These are phyloP conservation scores for Cirrhinus mrigala DNA, from an alignment of 2,797 vertebrate genomes.

Conservation along the genomic window DNA sequence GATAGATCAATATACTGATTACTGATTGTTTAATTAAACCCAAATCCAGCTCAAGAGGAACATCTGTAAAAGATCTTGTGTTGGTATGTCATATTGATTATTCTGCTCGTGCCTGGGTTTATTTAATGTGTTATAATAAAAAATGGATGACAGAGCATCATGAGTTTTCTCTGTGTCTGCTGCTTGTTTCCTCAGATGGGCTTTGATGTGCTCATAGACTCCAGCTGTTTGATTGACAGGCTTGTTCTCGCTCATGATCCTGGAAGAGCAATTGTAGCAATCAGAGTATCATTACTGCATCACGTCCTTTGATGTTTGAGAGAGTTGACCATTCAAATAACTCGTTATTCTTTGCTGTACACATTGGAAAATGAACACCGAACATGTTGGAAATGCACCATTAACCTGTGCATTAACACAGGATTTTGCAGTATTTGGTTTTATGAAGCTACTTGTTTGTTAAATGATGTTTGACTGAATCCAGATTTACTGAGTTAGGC, in stretches of 20 bases:
- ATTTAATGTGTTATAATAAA: constrained; percentile 45
- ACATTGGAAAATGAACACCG: background rate
- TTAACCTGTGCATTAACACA: background rate
- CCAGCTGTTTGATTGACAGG: constrained; percentile 75
- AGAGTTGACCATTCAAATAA: constrained; percentile 26
- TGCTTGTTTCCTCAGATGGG: constrained; percentile 65
- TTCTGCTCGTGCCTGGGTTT: constrained; percentile 48
- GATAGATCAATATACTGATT: no score
- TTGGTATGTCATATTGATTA: constrained; percentile 47
- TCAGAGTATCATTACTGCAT: constrained; percentile 21
- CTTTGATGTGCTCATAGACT: constrained; percentile 76
- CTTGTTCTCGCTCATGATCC: constrained; percentile 67
- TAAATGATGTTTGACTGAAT: background rate
- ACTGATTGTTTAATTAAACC: background rate
- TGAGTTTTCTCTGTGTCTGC: constrained; percentile 31
- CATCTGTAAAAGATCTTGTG: background rate
- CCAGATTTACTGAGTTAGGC: no score
- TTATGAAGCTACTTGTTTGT: background rate
- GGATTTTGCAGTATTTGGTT: background rate
- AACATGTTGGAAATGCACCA: background rate
- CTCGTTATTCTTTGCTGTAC: background rate
- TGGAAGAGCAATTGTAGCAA: constrained; percentile 53
- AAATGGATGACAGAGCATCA: constrained; percentile 51
- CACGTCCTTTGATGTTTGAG: background rate
- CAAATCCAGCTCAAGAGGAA: background rate